phyloP scores from a whole-genome alignment of 2,797 vertebrate species.

The Acropternis orthonyx region DNA sequence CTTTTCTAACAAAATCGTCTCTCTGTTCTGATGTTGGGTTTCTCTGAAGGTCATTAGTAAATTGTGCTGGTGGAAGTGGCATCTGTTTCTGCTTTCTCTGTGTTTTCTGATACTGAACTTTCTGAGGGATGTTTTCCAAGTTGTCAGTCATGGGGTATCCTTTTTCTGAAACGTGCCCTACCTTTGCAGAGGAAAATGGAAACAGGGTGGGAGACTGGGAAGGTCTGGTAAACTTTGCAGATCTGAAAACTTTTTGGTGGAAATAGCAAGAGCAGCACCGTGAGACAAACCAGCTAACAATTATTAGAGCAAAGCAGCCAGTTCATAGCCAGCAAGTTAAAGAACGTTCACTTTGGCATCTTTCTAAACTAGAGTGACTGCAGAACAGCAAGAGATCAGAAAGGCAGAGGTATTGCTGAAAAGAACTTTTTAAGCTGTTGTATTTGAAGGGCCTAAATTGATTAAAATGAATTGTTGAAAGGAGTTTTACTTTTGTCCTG shows the following conservation, averaged over 20 bases:
- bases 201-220: not conserved
- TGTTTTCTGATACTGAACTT: not conserved
- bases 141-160: not conserved
- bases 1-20: not conserved
- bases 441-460: not conserved
- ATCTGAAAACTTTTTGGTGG: not conserved
- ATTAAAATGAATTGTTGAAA: not conserved
- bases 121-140: not conserved
- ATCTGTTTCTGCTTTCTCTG: not conserved
- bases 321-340: not conserved
- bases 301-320: not conserved
- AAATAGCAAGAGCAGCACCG: not conserved
- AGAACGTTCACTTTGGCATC: not conserved
- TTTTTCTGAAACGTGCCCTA: not conserved
- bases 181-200: not conserved
- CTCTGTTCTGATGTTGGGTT: constrained; percentile 2
- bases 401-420: not conserved
- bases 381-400: not conserved
- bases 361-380: not conserved
- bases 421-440: not conserved
- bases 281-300: not conserved
- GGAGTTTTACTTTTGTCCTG: not conserved
- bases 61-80: not conserved
- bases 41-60: not conserved
- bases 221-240: not conserved